phyloP scores from a whole-genome alignment of 2,888 invertebrate genomes.

The Amorpha juglandis region DNA sequence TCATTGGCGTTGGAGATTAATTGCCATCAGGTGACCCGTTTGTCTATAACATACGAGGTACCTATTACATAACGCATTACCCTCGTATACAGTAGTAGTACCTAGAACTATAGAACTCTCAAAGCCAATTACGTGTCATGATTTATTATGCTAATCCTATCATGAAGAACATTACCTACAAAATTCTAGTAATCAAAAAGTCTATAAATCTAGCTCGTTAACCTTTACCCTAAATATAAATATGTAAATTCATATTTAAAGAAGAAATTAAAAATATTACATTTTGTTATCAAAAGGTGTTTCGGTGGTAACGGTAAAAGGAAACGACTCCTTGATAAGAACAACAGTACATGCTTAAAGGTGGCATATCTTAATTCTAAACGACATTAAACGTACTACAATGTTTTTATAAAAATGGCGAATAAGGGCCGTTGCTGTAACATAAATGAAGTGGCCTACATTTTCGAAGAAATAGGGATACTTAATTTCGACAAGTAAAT shows the following conservation, averaged over 20 bases:
- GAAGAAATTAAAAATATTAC: conserved; percentile 23
- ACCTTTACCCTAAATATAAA: conserved; percentile 11
- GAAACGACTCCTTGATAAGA: conserved; percentile 13
- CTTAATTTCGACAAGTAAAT: not conserved
- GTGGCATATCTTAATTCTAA: conserved; percentile 23
- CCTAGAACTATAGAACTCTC: too few relatives aligned
- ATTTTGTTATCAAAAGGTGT: conserved; percentile 16
- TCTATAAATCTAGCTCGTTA: conserved; percentile 1
- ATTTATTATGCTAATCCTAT: not conserved
- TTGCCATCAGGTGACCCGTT: too few relatives aligned
- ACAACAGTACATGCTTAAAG: conserved; percentile 5
- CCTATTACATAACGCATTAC: too few relatives aligned
- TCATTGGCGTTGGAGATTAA: too few relatives aligned
- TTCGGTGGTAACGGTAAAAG: conserved; percentile 10
- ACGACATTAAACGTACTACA: conserved; percentile 11
- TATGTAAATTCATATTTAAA: conserved; percentile 12
- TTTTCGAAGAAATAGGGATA: not conserved
- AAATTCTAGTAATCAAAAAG: not conserved
- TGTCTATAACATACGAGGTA: too few relatives aligned
- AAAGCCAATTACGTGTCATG: too few relatives aligned
- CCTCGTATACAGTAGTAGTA: too few relatives aligned
- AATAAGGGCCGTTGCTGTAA: not conserved
- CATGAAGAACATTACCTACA: not conserved
- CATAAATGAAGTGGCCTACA: not conserved
- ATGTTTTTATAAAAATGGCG: conserved; percentile 12